These are phyloP conservation scores for Fragum sueziense DNA, from an alignment of 2,888 invertebrate genomes.

Conservation along the genomic window DNA sequence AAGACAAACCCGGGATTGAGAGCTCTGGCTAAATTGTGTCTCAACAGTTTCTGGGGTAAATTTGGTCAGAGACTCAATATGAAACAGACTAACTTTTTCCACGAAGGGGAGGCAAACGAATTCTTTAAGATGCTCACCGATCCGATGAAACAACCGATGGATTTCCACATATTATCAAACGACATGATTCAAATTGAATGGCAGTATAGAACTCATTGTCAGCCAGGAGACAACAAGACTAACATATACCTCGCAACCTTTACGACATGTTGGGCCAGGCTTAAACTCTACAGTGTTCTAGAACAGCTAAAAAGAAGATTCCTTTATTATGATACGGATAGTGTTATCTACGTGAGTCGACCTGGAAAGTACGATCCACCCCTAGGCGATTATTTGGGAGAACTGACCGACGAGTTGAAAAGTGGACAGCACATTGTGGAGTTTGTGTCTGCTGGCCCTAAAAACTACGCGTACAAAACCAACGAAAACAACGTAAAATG, in stretches of 20 bases:
- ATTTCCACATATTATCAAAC: constrained; percentile 34
- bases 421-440: constrained; percentile 55
- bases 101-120: constrained; percentile 27
- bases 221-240: constrained; percentile 36
- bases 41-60: constrained; percentile 50
- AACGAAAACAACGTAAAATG: constrained; percentile 26
- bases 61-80: constrained; percentile 42
- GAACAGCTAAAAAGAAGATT: constrained; percentile 31
- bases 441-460: constrained; percentile 77
- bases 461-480: constrained; percentile 76
- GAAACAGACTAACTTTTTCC: constrained; percentile 36
- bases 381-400: constrained; percentile 73
- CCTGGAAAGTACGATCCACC: constrained; percentile 55
- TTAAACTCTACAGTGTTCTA: constrained; percentile 49
- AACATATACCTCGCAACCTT: constrained; percentile 49
- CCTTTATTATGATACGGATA: constrained; percentile 70
- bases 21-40: constrained; percentile 37
- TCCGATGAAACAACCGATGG: constrained; percentile 27
- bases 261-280: constrained; percentile 49
- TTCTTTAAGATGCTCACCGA: constrained; percentile 41
- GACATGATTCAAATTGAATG: constrained; percentile 46
- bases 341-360: constrained; percentile 71
- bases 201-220: constrained; percentile 38
- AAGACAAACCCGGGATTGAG: constrained; percentile 40
- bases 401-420: constrained; percentile 78